Evolutionary conservation across 2,113 vertebrate genomes (phyloP), one percentile per base, ranked within the genome.

Genomic region (Pollimyrus isidori): DNA sequence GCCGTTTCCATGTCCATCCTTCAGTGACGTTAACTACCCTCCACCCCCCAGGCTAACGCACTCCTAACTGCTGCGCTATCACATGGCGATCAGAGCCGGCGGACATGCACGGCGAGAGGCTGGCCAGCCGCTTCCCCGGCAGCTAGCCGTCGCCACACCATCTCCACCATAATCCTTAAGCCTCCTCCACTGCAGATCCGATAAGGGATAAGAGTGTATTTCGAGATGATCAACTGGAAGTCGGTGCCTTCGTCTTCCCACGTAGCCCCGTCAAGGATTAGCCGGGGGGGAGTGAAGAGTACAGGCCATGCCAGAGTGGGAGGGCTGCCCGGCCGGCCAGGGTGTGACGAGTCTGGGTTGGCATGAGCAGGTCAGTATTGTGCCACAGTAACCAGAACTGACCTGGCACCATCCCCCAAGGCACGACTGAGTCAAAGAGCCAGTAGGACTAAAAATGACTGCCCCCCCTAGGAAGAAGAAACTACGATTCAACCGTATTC

Each of bases 131-230:
- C 86, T 17, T 76, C 30, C 53, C 26, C n/a, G 73, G 39, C 30
- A 45, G 90, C 86, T 65, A 93, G 92, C 89, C 94, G 93, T 93
- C 96, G 93, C 95, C 94, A 95, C 96, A 96, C 97, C 97, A 98
- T 97, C 97, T 97, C 96, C 96, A 97, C 97, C 97, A 97, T 97
- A 97, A 97, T 98, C 98, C 96, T 96, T 97, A 98, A 97, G 96
- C 96, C 96, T 97, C 96, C 96, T 97, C 97, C 94, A 97, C 96
- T 97, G 96, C 96, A 96, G 97, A 99, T 97, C 97, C 96, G 97
- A 96, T 97, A 97, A 97, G 95, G 95, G 96, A 97, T 97, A 97
- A 97, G 96, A 93, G 93, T 96, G 95, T 94, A 95, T 97, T 95
- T 96, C 95, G 94, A 95, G 95, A 96, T 96, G 96, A 97, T 97